Evolutionary conservation across 2,113 vertebrate species (phyloP), one percentile per base, ranked within the genome.

Genomic region (Ciconia stormi): DNA sequence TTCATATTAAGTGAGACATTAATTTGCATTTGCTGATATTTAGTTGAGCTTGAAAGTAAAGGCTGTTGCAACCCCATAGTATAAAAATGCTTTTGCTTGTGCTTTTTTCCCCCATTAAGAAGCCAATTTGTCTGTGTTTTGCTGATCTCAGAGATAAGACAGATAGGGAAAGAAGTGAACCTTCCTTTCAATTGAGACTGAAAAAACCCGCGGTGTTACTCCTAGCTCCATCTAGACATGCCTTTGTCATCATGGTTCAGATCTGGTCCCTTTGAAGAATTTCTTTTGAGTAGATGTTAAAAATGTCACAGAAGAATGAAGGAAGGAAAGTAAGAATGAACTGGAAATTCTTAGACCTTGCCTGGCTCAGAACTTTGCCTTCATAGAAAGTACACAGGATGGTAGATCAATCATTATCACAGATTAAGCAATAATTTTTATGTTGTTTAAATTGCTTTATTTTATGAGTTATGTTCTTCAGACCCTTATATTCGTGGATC

Each of bases 201-300:
- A 62, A 95, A 85, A 91, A 73, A 40, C 1, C 3, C 11, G 5
- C 38, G 19, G 26, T 42, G 52, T 91, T 87, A 76, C 81, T 89
- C 17, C 15, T 72, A 42, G 69, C 76, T 95, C 44, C 49, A 76
- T 52, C 80, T 82, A 87, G 87, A 87, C 65, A 30, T 82, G 34
- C 69, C 40, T 96, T 94, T 95, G 81, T 84, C 91, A 67, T 96
- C 36, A 14, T 53, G 56, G 72, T 93, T 95, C 67, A 92, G 82
- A 78, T 95, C 71, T 93, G n/a, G 58, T 82, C 65, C 42, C 69
- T 95, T 97, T 96, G 89, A 97, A 95, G 76, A 93, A 90, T 74
- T 93, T 92, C 72, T 89, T 94, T 82, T 76, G 82, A 91, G 77
- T 40, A 69, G 42, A 46, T 40, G 19, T 76, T 91, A 72, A 92